phyloP scores from a whole-genome alignment of 2,113 vertebrate species.

The Spea multiplicata region DNA sequence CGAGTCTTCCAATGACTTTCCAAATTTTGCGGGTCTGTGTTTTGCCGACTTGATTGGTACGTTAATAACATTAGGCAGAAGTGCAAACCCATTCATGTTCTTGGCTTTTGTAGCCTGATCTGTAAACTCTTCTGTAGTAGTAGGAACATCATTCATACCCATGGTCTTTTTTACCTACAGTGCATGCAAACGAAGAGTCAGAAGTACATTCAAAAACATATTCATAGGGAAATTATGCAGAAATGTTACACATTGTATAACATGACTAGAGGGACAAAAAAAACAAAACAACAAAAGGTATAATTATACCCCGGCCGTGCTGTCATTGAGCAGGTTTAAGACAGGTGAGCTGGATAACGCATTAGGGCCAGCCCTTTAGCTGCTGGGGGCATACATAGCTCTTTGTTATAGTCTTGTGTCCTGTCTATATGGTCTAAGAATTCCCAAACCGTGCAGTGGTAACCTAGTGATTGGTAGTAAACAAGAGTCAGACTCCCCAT shows the following conservation, averaged over 20 bases:
- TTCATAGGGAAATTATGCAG: too few relatives aligned
- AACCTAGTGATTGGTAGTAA: conserved; percentile 53
- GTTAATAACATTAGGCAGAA: conserved; percentile 45
- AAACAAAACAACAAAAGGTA: background rate
- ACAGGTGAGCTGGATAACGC: background rate
- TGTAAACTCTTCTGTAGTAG: conserved; percentile 47
- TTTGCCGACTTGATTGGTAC: conserved; percentile 45
- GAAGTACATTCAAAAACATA: background rate
- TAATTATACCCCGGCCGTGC: background rate
- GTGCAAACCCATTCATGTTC: conserved; percentile 55
- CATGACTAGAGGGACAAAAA: background rate
- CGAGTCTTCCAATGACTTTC: conserved; percentile 49
- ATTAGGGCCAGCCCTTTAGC: background rate
- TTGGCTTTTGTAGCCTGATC: conserved; percentile 56
- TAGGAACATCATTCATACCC: conserved; percentile 43
- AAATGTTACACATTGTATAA: background rate
- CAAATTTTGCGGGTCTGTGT: conserved; percentile 15
- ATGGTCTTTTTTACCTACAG: conserved; percentile 67
- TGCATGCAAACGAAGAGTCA: conserved; percentile 13
- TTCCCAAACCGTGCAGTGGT: conserved; percentile 53
- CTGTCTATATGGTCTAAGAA: conserved; percentile 49
- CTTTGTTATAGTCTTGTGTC: conserved; percentile 20
- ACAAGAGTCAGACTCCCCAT: conserved; percentile 41
- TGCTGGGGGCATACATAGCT: conserved; percentile 9
- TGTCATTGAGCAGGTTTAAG: conserved; percentile 18